These are phyloP conservation scores for Triplophysa dalaica DNA, from an alignment of 2,113 vertebrate genomes.

Conservation along the genomic window DNA sequence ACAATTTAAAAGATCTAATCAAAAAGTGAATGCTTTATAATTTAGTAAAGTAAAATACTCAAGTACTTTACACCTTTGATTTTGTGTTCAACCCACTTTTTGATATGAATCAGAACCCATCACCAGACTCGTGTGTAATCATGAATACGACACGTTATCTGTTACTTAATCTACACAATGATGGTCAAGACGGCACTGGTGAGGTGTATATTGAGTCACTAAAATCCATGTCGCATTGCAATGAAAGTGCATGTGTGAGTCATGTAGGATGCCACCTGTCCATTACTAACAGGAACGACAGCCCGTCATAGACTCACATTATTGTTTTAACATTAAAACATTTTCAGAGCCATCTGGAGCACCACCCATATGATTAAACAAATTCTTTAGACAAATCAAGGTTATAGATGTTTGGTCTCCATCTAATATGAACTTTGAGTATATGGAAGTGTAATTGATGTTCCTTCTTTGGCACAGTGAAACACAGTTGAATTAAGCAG, in stretches of 20 bases:
- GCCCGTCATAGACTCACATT: constrained; percentile 14
- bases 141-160: not conserved
- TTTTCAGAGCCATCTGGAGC: constrained; percentile 40
- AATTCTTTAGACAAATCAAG: not conserved
- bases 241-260: constrained; percentile 32
- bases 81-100: no score
- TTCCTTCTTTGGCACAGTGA: not conserved
- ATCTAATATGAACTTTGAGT: not conserved
- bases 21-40: no score
- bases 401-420: constrained; percentile 3
- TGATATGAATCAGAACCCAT: not conserved
- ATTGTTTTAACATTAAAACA: constrained; percentile 33
- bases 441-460: not conserved
- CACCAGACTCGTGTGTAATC: not conserved
- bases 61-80: no score
- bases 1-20: no score
- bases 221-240: not conserved
- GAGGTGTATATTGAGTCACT: not conserved
- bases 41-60: no score
- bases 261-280: constrained; percentile 44
- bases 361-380: constrained; percentile 6
- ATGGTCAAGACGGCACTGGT: constrained; percentile 12
- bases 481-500: not conserved
- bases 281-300: constrained; percentile 35
- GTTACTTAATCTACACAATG: not conserved